phyloP scores from a whole-genome alignment of 2,888 invertebrate species.

The Tenthredo livida region DNA sequence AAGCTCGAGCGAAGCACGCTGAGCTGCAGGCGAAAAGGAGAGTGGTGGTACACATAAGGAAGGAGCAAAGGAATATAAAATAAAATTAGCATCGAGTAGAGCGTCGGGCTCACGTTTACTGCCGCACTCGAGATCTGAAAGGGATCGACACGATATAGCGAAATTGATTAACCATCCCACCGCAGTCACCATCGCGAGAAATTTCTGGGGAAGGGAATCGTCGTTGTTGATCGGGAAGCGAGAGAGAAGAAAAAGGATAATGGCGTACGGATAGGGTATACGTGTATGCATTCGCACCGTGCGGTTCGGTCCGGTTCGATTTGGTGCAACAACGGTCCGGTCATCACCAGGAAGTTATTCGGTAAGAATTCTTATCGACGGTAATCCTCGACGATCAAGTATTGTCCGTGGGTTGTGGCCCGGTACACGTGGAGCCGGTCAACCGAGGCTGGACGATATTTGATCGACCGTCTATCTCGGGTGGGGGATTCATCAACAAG shows the following conservation, averaged over 20 bases:
- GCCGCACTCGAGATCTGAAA: constrained; percentile 50
- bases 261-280: not conserved
- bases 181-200: not conserved
- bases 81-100: constrained; percentile 19
- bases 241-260: not conserved
- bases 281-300: constrained; percentile 37
- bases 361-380: constrained; percentile 52
- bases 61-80: not conserved
- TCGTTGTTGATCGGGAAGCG: not conserved
- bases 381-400: constrained; percentile 26
- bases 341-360: constrained; percentile 66
- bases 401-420: constrained; percentile 28
- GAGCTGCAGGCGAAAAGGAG: not conserved
- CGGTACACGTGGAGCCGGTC: constrained; percentile 41
- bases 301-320: constrained; percentile 53
- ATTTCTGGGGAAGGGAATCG: not conserved
- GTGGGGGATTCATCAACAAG: constrained; percentile 65
- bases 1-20: constrained; percentile 10
- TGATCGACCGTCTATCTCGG: constrained; percentile 39
- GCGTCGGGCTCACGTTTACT: not conserved
- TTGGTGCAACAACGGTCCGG: constrained; percentile 59
- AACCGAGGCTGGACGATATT: constrained; percentile 49
- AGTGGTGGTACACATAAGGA: not conserved
- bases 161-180: constrained; percentile 33
- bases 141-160: constrained; percentile 46